Evolutionary conservation across 2,797 vertebrate genomes (phyloP), one percentile per base, ranked within the genome.

Genomic region (Phoebastria nigripes): DNA sequence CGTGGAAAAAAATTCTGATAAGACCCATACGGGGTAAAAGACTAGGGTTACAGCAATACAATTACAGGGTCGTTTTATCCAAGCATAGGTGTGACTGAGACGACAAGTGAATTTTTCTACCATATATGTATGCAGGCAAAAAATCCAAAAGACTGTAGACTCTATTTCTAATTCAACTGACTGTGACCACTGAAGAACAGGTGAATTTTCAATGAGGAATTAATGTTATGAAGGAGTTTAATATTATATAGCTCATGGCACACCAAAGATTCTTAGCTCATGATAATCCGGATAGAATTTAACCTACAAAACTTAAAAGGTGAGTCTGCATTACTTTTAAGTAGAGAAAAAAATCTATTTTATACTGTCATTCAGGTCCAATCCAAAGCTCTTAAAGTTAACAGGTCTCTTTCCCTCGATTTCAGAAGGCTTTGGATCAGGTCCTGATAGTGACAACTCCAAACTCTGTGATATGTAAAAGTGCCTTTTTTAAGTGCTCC

Each of bases 401-500:
- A 66, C 87, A 70, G 37, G 67, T 76, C 84, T 82, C 74, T 84
- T 92, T 86, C 72, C 35, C 21, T 92, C 21, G 0, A 35, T 82
- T 93, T 96, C 82, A 90, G 76, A n/a, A 87, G n/a, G 54, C 78
- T 95, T 96, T 90, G 91, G 85, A 96, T 95, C 62, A 71, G 82
- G 61, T 90, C 87, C 71, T 90, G 73, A 91, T 74, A 96, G 93
- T 90, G 80, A 95, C 80, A 96, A 55, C 62, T 88, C 87, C 71
- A 81, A 90, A 80, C 55, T 56, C 39, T 83, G 71, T 70, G 87
- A 94, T 93, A 80, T n/a, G 73, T 95, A 93, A 80, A 97, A 96
- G 46, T 87, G 87, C 33, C 72, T 87, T 94, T 90, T 96, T 93
- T 85, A 97, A 97, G 96, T 94, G 88, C 52, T 96, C 73, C 95